These are phyloP conservation scores for Nemotelus pantherinus DNA, from an alignment of 2,888 invertebrate species.

Conservation along the genomic window DNA sequence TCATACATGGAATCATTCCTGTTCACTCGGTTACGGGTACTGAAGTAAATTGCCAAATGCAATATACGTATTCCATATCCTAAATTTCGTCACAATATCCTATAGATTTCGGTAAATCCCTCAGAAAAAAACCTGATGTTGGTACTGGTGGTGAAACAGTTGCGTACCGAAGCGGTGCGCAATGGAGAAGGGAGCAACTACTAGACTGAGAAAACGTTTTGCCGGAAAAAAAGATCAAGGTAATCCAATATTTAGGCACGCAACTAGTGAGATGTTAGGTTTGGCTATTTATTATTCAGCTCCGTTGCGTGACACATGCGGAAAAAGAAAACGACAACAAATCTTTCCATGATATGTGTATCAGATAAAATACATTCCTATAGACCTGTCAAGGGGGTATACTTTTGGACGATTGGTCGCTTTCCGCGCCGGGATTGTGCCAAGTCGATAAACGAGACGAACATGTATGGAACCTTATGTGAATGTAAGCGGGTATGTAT, in stretches of 20 bases:
- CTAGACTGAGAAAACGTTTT: slow-evolving; percentile 7
- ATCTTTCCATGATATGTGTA: slow-evolving; percentile 40
- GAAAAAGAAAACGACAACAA: slow-evolving; percentile 40
- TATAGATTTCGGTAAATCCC: slow-evolving; percentile 39
- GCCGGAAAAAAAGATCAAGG: slow-evolving; percentile 35
- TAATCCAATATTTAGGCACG: slow-evolving; percentile 46
- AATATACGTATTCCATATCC: slow-evolving; percentile 36
- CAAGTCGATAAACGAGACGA: not conserved
- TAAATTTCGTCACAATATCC: slow-evolving; percentile 42
- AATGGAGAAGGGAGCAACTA: not conserved
- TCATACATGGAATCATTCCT: slow-evolving; percentile 16
- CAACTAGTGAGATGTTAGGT: slow-evolving; percentile 42
- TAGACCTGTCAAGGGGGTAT: slow-evolving; percentile 23
- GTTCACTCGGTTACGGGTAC: slow-evolving; percentile 34
- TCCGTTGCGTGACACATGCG: slow-evolving; percentile 45
- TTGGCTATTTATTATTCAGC: slow-evolving; percentile 41
- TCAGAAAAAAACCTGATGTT: slow-evolving; percentile 27
- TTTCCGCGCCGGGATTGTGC: not conserved
- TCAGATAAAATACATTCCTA: slow-evolving; percentile 36
- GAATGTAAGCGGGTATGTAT: no score
- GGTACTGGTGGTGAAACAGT: not conserved
- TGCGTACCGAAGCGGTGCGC: not conserved
- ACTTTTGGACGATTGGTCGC: slow-evolving; percentile 31
- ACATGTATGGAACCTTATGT: no score
- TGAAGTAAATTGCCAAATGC: slow-evolving; percentile 43